Evolutionary conservation across 2,113 vertebrate genomes (phyloP).

Genomic region (Pluvialis apricaria): DNA sequence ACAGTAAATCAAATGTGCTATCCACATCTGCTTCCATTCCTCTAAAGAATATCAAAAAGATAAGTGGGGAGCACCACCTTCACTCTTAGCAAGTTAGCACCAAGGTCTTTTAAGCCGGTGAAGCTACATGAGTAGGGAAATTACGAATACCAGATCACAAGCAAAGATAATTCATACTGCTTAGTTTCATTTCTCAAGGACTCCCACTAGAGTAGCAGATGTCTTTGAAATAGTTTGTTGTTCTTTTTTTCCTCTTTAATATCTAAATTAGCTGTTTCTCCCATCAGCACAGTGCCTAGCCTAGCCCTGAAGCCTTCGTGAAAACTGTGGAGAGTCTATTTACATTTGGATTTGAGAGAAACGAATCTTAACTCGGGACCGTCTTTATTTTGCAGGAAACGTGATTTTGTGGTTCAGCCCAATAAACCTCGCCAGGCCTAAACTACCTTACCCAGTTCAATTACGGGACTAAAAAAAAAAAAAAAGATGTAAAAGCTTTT

Average conservation of each 20-base stretch:
- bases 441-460: background rate
- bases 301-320: accelerated
- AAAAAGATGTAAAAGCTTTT: background rate
- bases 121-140: background rate
- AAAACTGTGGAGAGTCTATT: background rate
- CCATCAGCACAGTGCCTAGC: background rate
- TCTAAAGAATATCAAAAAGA: accelerated
- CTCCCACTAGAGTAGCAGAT: background rate
- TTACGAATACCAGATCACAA: background rate
- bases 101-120: background rate
- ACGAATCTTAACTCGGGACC: background rate
- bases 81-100: background rate
- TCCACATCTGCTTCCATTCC: background rate
- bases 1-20: background rate
- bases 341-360: background rate
- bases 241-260: background rate
- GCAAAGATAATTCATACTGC: background rate
- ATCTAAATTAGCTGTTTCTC: background rate
- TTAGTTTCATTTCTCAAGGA: background rate
- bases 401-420: background rate
- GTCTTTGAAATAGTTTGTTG: background rate
- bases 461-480: background rate
- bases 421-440: background rate
- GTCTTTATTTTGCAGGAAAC: background rate
- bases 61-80: background rate